phyloP scores from a whole-genome alignment of 2,113 vertebrate species.

The Nipponia nippon region DNA sequence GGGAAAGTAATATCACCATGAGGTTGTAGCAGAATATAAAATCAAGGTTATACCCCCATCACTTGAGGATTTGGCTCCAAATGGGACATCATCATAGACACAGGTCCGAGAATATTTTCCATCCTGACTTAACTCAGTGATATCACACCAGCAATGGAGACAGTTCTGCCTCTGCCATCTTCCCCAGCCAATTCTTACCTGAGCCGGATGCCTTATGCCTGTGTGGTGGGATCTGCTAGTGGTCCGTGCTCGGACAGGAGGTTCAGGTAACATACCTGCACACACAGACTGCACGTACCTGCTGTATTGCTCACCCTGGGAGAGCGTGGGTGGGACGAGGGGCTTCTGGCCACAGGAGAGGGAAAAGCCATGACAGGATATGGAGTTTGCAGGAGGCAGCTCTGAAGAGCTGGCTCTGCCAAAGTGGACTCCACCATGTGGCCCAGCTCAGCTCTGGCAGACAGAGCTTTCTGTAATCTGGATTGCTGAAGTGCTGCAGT shows the following conservation, averaged over 20 bases:
- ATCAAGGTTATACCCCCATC: background rate
- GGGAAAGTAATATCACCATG: background rate
- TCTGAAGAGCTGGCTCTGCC: background rate
- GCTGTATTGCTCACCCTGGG: background rate
- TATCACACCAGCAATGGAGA: background rate
- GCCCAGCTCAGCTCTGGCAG: background rate
- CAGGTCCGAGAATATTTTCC: background rate
- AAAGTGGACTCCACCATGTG: background rate
- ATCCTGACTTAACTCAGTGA: background rate
- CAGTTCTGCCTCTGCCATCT: background rate
- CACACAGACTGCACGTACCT: background rate
- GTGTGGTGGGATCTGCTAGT: background rate
- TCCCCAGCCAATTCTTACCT: background rate
- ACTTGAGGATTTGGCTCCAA: background rate
- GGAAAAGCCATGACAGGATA: background rate
- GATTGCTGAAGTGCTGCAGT: background rate
- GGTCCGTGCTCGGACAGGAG: background rate
- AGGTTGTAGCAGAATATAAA: background rate
- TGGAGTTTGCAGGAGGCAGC: background rate
- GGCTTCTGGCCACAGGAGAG: background rate
- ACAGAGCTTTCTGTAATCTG: background rate
- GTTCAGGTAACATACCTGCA: background rate
- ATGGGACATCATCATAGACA: background rate
- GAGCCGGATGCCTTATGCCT: background rate
- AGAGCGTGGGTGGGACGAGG: accelerated